These are phyloP conservation scores for Phaedon cochleariae DNA, from an alignment of 2,888 invertebrate species.

Conservation along the genomic window DNA sequence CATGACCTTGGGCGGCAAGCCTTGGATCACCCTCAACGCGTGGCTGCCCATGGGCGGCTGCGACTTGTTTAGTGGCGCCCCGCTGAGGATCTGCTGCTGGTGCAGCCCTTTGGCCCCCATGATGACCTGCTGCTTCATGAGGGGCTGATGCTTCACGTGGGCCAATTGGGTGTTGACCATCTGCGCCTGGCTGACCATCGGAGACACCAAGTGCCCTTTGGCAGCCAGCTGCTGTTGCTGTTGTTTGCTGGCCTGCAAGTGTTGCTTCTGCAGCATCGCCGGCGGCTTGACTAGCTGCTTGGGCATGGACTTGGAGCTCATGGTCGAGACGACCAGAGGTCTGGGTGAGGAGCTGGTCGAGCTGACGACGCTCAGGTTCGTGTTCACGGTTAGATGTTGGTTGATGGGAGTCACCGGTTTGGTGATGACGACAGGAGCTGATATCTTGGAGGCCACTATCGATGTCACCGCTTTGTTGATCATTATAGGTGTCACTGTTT, in stretches of 20 bases:
- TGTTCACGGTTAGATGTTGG: slow-evolving; percentile 57
- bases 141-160: slow-evolving; percentile 58
- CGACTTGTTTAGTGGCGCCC: slow-evolving; percentile 67
- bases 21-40: slow-evolving; percentile 62
- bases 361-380: slow-evolving; percentile 49
- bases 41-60: slow-evolving; percentile 43
- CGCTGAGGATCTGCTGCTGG: slow-evolving; percentile 64
- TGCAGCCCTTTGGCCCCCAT: slow-evolving; percentile 52
- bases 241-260: slow-evolving; percentile 42
- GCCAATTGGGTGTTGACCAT: slow-evolving; percentile 61
- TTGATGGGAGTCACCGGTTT: slow-evolving; percentile 49
- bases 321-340: slow-evolving; percentile 41
- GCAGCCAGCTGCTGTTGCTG: slow-evolving; percentile 34
- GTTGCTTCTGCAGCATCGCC: slow-evolving; percentile 38
- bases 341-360: slow-evolving; percentile 54
- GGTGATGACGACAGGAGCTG: slow-evolving; percentile 25
- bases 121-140: slow-evolving; percentile 53
- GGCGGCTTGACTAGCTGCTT: slow-evolving; percentile 47
- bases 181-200: slow-evolving; percentile 34
- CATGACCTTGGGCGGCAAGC: slow-evolving; percentile 62
- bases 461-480: slow-evolving; percentile 29
- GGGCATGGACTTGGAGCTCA: slow-evolving; percentile 42
- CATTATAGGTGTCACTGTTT: slow-evolving; percentile 21
- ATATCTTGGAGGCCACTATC: slow-evolving; percentile 23
- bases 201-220: slow-evolving; percentile 38